Evolutionary conservation across 2,888 invertebrate species (phyloP), one percentile per base, ranked within the genome.

Genomic region (Drosophila stalkeri): DNA sequence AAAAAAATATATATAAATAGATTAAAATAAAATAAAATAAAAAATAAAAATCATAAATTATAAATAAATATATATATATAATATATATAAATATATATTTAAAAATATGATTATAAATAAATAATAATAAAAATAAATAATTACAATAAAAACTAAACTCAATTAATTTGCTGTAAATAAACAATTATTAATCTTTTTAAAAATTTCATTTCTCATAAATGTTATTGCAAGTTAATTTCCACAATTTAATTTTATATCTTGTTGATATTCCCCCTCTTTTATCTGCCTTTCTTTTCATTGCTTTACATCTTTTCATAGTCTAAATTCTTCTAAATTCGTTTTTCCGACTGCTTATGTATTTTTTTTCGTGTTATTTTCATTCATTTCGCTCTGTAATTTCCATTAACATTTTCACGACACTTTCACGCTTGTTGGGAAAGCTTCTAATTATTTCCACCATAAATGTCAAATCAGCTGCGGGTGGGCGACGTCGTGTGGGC

Each of bases 401-500:
- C 55, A 73, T 69, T 56, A 60, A 46, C 56, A 67, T 77, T 73
- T 47, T 37, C 51, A 72, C 51, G 70, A 60, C 65, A 74, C 65
- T 86, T 84, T 86, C 66, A 73, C 68, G 77, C 83, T 67, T 43
- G 35, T 41, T 82, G 72, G 52, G 65, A 73, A 80, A 73, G 75
- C 76, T 73, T 83, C 68, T 86, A 89, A 89, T 86, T 87, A 89
- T 78, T 82, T 86, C 71, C 80, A 76, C 72, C 82, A 86, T 86
- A 85, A 86, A 86, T 86, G 87, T 78, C 87, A 84, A 84, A 71
- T 78, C 69, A 70, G 69, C 76, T 83, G 72, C 77, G 76, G 62
- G 57, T 60, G 65, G 69, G 52, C 47, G 55, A 6, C 12, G 35
- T 1, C 33, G 20, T 37, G 63, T 71, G 71, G 80, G 80, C 72